These are phyloP conservation scores for Leptobrachium leishanense DNA, from an alignment of 2,113 vertebrate genomes.

Conservation along the genomic window DNA sequence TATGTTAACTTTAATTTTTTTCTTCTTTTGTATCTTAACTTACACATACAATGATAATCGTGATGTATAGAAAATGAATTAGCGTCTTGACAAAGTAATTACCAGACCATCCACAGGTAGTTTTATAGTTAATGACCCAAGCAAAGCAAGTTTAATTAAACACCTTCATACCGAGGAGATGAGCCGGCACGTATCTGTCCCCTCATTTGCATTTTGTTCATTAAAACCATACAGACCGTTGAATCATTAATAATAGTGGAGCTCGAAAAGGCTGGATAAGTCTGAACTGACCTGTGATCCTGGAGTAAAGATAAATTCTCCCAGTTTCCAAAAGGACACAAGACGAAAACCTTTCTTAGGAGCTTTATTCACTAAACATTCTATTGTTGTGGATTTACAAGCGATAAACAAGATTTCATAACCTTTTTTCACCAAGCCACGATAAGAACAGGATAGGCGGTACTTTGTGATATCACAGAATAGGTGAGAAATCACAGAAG, in stretches of 20 bases:
- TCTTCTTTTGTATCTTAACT: slow-evolving; percentile 31
- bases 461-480: no score
- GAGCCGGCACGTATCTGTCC: slow-evolving; percentile 2
- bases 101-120: slow-evolving; percentile 47
- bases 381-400: no score
- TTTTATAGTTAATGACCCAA: slow-evolving; percentile 58
- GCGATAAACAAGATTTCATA: no score
- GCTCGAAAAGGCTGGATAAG: slow-evolving; percentile 16
- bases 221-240: slow-evolving; percentile 56
- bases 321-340: background rate
- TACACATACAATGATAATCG: slow-evolving; percentile 48
- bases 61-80: slow-evolving; percentile 52
- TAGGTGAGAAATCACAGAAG: no score
- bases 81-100: slow-evolving; percentile 39
- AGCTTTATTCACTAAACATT: no score
- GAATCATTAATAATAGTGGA: slow-evolving; percentile 57
- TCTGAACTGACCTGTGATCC: background rate
- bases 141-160: slow-evolving; percentile 57
- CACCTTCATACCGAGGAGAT: slow-evolving; percentile 24
- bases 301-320: background rate
- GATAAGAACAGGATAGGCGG: no score
- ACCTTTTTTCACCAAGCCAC: no score
- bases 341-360: background rate
- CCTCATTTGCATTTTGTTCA: slow-evolving; percentile 54
- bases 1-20: slow-evolving; percentile 9